A percentile compares a stretch with the other conserved stretches of the same genome.
phyloP scores from a whole-genome alignment of 2,113 vertebrate species.

The Macrotis lagotis region DNA sequence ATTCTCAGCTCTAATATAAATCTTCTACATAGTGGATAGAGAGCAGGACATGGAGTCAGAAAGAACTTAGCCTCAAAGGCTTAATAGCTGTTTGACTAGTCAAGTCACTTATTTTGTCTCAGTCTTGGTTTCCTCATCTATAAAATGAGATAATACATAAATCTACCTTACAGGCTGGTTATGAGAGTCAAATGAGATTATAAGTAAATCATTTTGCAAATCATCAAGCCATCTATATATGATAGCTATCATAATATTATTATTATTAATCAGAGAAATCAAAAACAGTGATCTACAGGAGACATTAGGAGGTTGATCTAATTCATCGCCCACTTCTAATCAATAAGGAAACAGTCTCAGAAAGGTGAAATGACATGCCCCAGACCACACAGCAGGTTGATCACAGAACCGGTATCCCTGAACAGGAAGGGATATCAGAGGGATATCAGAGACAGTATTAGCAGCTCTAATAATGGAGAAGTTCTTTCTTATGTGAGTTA shows the following conservation, averaged over 20 bases:
- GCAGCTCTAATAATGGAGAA: neutral
- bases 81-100: neutral
- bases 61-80: neutral
- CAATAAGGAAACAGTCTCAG: neutral
- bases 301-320: neutral
- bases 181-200: neutral
- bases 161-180: neutral
- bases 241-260: neutral
- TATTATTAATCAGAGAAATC: neutral
- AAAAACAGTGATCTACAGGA: neutral
- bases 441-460: too few species aligned
- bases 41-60: neutral
- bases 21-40: neutral
- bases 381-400: neutral
- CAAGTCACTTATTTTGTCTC: neutral
- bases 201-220: neutral
- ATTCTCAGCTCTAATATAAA: constrained; percentile 21
- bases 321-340: neutral
- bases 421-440: neutral
- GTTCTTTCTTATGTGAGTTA: neutral
- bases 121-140: neutral
- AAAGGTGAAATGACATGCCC: neutral
- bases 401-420: neutral
- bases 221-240: neutral
- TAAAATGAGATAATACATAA: neutral